These are phyloP conservation scores for Dendrolimus houi DNA, from an alignment of 2,888 invertebrate species.

Conservation along the genomic window DNA sequence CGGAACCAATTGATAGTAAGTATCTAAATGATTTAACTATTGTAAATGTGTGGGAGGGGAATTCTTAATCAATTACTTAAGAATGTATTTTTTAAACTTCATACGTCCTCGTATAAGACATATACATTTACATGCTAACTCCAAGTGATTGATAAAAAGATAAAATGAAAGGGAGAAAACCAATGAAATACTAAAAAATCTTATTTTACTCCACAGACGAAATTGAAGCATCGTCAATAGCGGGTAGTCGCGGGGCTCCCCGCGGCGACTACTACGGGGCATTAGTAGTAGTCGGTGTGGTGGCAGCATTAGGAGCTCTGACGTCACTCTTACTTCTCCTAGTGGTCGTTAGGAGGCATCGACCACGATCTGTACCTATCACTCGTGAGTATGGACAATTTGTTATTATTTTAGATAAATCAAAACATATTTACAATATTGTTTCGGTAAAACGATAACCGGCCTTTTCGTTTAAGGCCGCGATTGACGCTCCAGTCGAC, in stretches of 20 bases:
- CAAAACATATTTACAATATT: too few species aligned
- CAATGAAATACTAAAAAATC: not conserved
- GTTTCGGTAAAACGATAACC: too few species aligned
- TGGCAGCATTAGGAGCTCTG: constrained; percentile 90
- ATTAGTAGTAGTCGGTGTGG: constrained; percentile 90
- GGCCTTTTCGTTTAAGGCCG: too few species aligned
- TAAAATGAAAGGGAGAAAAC: not conserved
- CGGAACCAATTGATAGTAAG: constrained; percentile 62
- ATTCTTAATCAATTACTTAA: not conserved
- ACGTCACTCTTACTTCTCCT: constrained; percentile 87
- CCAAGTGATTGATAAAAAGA: too few species aligned
- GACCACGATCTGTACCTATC: constrained; percentile 67
- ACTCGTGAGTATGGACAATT: constrained; percentile 40
- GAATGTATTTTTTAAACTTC: too few species aligned
- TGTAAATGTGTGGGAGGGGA: not conserved
- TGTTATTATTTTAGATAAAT: too few species aligned
- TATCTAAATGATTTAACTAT: constrained; percentile 8
- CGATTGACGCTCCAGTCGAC: too few species aligned
- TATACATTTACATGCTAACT: too few species aligned
- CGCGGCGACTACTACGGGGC: constrained; percentile 91
- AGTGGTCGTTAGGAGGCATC: constrained; percentile 84
- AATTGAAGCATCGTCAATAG: constrained; percentile 65
- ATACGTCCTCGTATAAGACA: too few species aligned
- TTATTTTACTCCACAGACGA: constrained; percentile 37
- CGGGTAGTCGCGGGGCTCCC: constrained; percentile 43